Conservation (phyloP, 2,888 invertebrate genomes). For the Diadegma fenestrale region DNA sequence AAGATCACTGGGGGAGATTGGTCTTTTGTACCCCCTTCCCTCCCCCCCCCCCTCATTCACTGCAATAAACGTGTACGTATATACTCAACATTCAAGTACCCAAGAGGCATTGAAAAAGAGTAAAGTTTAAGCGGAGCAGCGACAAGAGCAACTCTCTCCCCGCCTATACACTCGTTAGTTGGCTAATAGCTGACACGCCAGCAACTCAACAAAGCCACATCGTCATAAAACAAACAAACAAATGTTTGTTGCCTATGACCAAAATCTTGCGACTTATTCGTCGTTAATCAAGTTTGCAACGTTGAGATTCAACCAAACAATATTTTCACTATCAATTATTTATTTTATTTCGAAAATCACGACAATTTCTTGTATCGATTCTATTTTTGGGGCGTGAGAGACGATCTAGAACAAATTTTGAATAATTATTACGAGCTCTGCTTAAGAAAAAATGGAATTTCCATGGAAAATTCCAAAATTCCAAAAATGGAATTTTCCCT, state of each 20-base stretch:
- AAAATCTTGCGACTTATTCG: too few species aligned
- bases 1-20: constrained; percentile 80
- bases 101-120: constrained; percentile 25
- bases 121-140: constrained; percentile 57
- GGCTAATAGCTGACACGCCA: constrained; percentile 78
- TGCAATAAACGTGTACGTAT: constrained; percentile 74
- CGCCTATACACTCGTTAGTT: constrained; percentile 76
- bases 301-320: too few species aligned
- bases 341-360: too few species aligned
- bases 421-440: too few species aligned
- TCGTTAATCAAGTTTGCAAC: too few species aligned
- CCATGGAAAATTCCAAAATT: too few species aligned
- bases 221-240: neutral
- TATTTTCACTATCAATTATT: too few species aligned
- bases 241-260: neutral
- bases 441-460: too few species aligned
- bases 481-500: too few species aligned
- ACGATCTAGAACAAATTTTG: too few species aligned
- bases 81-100: constrained; percentile 48
- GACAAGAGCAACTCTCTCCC: constrained; percentile 62
- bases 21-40: constrained; percentile 51
- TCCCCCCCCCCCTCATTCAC: constrained; percentile 70
- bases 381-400: too few species aligned
- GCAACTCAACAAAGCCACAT: constrained; percentile 70
- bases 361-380: too few species aligned